Evolutionary conservation across 2,113 vertebrate genomes (phyloP).

Genomic region (Alosa alosa): DNA sequence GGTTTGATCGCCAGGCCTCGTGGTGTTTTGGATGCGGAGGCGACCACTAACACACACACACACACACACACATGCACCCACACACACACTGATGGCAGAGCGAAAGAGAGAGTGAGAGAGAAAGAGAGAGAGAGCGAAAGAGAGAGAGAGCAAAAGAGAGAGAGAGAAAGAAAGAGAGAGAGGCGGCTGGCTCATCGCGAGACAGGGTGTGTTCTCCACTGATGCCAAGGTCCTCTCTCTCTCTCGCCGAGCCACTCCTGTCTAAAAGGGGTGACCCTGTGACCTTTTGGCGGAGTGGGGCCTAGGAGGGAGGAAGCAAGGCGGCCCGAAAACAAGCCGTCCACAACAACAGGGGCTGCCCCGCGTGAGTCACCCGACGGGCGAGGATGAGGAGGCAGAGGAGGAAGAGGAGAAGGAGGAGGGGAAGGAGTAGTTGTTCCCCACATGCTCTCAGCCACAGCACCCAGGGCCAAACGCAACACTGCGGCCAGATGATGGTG

Average conservation of each 20-base stretch:
- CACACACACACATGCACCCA: neutral
- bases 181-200: slow-evolving; percentile 11
- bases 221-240: neutral
- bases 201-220: neutral
- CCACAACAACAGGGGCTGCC: neutral
- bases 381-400: neutral
- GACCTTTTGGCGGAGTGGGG: neutral
- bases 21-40: slow-evolving; percentile 41
- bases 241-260: neutral
- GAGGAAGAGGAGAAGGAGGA: neutral
- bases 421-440: neutral
- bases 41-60: slow-evolving; percentile 36
- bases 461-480: neutral
- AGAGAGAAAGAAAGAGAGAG: slow-evolving; percentile 57
- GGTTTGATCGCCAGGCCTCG: slow-evolving; percentile 8
- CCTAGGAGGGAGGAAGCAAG: neutral
- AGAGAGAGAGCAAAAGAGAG: slow-evolving; percentile 28
- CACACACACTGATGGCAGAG: neutral
- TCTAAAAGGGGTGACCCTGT: neutral
- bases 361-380: neutral
- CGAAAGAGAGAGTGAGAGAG: neutral
- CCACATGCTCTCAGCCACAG: slow-evolving; percentile 3
- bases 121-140: slow-evolving; percentile 35
- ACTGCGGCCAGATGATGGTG: slow-evolving; percentile 2
- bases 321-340: neutral